Evolutionary conservation across 2,797 vertebrate genomes (phyloP).

Genomic region (Taeniopygia guttata): DNA sequence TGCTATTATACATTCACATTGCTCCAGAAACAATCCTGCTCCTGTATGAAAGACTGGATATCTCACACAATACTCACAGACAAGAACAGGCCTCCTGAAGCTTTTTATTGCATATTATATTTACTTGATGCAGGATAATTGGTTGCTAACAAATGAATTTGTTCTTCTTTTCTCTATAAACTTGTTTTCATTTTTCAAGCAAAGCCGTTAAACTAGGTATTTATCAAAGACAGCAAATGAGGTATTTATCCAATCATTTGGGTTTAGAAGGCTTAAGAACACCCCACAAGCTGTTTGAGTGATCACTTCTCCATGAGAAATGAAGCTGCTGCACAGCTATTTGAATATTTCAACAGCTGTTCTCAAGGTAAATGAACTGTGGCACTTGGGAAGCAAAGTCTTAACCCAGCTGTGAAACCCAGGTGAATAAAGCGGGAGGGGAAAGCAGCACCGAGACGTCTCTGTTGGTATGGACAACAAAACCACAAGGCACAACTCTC

Average conservation of each 20-base stretch:
- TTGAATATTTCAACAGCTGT: neutral
- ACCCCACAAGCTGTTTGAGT: neutral
- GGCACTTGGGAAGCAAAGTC: neutral
- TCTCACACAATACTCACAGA: neutral
- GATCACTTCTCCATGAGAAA: neutral
- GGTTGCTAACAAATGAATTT: neutral
- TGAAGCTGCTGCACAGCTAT: neutral
- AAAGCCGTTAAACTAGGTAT: neutral
- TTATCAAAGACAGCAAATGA: neutral
- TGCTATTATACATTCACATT: neutral
- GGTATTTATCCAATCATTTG: neutral
- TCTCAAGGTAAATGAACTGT: neutral
- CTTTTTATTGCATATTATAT: neutral
- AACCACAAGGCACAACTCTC: neutral
- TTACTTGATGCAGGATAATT: neutral
- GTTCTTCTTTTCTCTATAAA: neutral
- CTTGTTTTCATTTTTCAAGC: neutral
- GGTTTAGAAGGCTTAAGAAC: neutral
- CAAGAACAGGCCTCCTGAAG: neutral
- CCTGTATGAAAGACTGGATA: neutral
- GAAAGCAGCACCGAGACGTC: neutral
- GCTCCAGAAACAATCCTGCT: neutral
- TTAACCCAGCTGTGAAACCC: neutral
- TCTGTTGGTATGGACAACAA: neutral
- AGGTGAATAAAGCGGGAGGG: neutral